Percentiles rank a stretch among this genome's conserved stretches.
These are phyloP conservation scores for Drosophila nigricruria DNA, from an alignment of 2,888 invertebrate genomes.

Conservation along the genomic window DNA sequence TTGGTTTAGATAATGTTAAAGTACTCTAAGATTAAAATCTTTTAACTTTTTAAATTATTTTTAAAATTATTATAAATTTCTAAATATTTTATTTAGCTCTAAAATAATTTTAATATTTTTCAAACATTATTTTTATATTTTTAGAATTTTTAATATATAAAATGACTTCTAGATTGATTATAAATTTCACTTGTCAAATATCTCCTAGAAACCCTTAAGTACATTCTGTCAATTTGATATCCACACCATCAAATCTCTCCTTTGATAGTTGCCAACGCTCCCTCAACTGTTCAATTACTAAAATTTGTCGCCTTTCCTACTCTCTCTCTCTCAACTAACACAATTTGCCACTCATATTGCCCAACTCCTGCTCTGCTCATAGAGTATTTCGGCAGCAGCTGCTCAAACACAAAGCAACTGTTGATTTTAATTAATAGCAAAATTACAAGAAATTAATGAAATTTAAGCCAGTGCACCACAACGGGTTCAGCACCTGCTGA, in stretches of 20 bases:
- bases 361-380: not conserved
- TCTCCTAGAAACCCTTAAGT: not conserved
- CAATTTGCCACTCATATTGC: not conserved
- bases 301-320: not conserved
- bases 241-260: not conserved
- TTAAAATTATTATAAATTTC: too few relatives aligned
- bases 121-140: too few relatives aligned
- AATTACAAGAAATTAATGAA: slow-evolving; percentile 51
- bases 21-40: too few relatives aligned
- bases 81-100: too few relatives aligned
- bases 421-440: slow-evolving; percentile 60
- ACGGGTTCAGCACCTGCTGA: not conserved
- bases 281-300: not conserved
- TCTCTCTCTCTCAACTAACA: not conserved
- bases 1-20: too few relatives aligned
- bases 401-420: slow-evolving; percentile 40
- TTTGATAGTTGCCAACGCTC: not conserved
- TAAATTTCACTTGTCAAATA: too few relatives aligned
- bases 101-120: too few relatives aligned
- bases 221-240: not conserved
- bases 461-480: slow-evolving; percentile 28
- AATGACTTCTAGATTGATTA: too few relatives aligned
- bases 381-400: not conserved
- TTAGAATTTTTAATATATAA: too few relatives aligned
- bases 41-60: too few relatives aligned